These are phyloP conservation scores for Brachirus orientalis DNA, from an alignment of 2,113 vertebrate genomes.

Conservation along the genomic window DNA sequence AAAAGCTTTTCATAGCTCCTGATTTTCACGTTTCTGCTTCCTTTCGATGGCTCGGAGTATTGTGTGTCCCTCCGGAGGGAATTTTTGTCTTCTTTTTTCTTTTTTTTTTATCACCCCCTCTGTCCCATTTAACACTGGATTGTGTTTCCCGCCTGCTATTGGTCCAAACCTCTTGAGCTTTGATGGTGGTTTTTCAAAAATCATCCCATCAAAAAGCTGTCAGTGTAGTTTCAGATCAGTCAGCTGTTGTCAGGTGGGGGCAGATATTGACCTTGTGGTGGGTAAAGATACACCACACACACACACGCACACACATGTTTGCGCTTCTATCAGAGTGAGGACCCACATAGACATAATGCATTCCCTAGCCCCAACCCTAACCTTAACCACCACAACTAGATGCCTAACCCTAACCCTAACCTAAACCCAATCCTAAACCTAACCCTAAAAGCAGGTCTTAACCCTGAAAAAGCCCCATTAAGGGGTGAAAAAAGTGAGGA, in stretches of 20 bases:
- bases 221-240: constrained; percentile 66
- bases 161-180: constrained; percentile 51
- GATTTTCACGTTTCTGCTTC: constrained; percentile 45
- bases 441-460: no score
- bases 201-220: constrained; percentile 73
- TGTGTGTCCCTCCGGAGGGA: constrained; percentile 13
- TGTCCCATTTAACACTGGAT: constrained; percentile 67
- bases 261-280: constrained; percentile 72
- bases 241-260: constrained; percentile 51
- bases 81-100: constrained; percentile 28
- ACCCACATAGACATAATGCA: no score
- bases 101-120: constrained; percentile 36
- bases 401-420: no score
- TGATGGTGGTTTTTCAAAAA: constrained; percentile 64
- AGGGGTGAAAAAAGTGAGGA: no score
- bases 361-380: no score
- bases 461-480: no score
- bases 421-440: no score
- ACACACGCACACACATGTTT: no score
- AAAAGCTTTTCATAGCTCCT: constrained; percentile 56
- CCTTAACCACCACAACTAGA: no score
- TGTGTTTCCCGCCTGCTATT: constrained; percentile 60
- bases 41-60: constrained; percentile 26
- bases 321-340: no score
- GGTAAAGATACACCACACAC: constrained; percentile 49